A percentile compares a stretch with the other conserved stretches of the same genome.
Conservation (phyloP, 2,888 invertebrate species). For the Melipona bicolor region DNA sequence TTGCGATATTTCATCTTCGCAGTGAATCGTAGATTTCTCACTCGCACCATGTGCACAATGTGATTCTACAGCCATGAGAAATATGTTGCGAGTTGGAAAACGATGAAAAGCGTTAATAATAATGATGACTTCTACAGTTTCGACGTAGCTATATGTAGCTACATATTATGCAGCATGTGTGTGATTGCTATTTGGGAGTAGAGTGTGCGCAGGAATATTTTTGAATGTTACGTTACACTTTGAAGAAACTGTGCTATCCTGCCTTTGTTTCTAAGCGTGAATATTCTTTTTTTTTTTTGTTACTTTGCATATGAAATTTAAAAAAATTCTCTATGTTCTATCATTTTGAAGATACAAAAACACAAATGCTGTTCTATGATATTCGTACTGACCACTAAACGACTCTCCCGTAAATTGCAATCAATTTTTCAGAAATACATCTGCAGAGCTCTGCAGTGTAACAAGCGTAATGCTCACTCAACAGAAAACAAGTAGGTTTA, state of each 20-base stretch:
- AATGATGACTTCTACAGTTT: background rate
- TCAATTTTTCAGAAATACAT: background rate
- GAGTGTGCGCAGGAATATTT: too few species aligned
- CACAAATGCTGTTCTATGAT: background rate
- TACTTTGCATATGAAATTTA: background rate
- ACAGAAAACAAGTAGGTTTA: too few species aligned
- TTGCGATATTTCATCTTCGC: constrained; percentile 30
- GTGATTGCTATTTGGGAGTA: background rate
- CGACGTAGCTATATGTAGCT: background rate
- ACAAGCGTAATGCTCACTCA: background rate
- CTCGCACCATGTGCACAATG: background rate
- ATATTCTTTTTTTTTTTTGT: background rate
- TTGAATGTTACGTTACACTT: background rate
- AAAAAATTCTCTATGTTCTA: background rate
- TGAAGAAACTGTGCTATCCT: background rate
- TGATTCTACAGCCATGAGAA: background rate
- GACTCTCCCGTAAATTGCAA: background rate
- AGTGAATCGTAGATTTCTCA: constrained; percentile 19
- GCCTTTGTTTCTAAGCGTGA: background rate
- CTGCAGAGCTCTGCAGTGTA: background rate
- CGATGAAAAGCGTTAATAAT: background rate
- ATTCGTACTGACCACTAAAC: background rate
- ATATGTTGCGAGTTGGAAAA: background rate
- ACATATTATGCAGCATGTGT: too few species aligned
- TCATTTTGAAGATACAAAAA: background rate